phyloP scores from a whole-genome alignment of 2,113 vertebrate species.

The Orcinus orca region DNA sequence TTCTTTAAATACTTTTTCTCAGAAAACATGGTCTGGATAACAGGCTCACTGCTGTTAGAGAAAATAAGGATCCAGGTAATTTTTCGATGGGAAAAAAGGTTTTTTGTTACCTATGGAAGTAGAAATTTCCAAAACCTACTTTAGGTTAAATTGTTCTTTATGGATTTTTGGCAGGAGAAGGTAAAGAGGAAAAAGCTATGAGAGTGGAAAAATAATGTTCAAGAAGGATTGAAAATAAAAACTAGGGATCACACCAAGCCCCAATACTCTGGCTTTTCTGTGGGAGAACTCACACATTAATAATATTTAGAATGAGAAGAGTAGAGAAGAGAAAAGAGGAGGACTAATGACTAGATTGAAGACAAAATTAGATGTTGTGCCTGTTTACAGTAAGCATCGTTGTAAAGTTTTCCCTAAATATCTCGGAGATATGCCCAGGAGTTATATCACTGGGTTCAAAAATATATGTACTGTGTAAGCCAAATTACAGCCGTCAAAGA shows the following conservation, averaged over 20 bases:
- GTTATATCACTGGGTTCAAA: neutral
- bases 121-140: neutral
- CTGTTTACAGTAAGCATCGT: neutral
- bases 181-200: no score
- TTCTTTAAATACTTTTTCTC: neutral
- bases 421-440: neutral
- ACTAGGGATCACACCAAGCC: neutral
- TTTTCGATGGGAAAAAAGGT: neutral
- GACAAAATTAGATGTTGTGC: neutral
- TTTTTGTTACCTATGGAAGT: neutral
- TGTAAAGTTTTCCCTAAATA: neutral
- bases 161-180: neutral
- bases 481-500: neutral
- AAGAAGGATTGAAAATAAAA: neutral
- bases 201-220: neutral
- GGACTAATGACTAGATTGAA: neutral
- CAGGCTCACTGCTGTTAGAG: neutral
- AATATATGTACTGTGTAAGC: neutral
- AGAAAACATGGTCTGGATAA: neutral
- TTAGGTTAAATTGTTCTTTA: neutral
- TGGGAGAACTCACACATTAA: neutral
- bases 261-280: neutral
- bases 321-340: neutral
- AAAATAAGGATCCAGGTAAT: neutral
- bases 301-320: neutral